Evolutionary conservation across 2,797 vertebrate genomes (phyloP).

Genomic region (Enteromius paludinosus): DNA sequence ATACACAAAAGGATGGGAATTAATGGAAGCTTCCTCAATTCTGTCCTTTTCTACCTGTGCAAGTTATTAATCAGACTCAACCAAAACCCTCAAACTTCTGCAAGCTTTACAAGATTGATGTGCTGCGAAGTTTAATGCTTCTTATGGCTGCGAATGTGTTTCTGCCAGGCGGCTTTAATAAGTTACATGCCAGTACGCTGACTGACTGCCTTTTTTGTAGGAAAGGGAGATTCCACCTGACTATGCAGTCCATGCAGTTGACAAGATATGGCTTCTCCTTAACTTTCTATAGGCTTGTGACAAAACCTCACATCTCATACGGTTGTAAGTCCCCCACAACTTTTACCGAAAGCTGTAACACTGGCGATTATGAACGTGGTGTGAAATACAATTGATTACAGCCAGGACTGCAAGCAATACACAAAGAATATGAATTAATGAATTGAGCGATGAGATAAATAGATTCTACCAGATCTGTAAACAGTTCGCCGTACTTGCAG

Average conservation of each 20-base stretch:
- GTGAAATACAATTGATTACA: background rate
- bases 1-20: slow-evolving; percentile 59
- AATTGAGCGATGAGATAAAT: slow-evolving; percentile 1
- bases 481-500: slow-evolving; percentile 11
- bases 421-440: background rate
- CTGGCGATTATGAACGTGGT: background rate
- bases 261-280: background rate
- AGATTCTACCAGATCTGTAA: slow-evolving; percentile 31
- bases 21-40: slow-evolving; percentile 51
- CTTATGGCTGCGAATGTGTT: background rate
- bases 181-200: background rate
- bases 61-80: slow-evolving; percentile 46
- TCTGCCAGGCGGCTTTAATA: slow-evolving; percentile 1
- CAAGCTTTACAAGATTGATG: slow-evolving; percentile 13
- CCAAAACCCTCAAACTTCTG: slow-evolving; percentile 28
- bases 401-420: background rate
- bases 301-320: background rate
- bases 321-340: background rate
- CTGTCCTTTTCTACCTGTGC: slow-evolving; percentile 40
- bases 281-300: background rate
- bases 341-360: background rate
- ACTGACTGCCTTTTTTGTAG: background rate
- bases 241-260: background rate
- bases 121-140: slow-evolving; percentile 1
- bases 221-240: background rate